phyloP scores from a whole-genome alignment of 2,797 vertebrate species.

The Capromys pilorides region DNA sequence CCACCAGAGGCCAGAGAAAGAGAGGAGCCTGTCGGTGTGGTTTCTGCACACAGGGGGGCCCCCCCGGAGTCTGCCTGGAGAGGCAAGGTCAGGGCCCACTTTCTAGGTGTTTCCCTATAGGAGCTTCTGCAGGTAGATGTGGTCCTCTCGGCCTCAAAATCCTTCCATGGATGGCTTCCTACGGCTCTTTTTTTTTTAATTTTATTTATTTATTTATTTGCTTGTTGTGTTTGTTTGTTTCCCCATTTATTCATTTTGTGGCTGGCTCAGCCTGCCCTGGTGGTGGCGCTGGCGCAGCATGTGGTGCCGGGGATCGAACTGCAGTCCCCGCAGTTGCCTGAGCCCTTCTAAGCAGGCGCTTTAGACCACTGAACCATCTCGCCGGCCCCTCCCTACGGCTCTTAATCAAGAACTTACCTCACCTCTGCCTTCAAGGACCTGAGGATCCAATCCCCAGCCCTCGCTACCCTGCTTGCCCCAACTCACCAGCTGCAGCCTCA shows the following conservation, averaged over 20 bases:
- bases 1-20: conserved; percentile 87
- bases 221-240: too few species aligned
- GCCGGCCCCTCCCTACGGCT: neutral
- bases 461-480: neutral
- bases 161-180: neutral
- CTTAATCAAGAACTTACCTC: neutral
- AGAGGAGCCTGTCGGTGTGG: conserved; percentile 83
- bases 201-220: too few species aligned
- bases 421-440: neutral
- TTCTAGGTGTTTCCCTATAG: neutral
- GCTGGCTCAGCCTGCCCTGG: too few species aligned
- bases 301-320: too few species aligned
- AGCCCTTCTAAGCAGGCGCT: too few species aligned
- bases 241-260: too few species aligned
- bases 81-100: neutral
- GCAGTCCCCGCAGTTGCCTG: too few species aligned
- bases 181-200: too few species aligned
- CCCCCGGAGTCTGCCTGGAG: conserved; percentile 88
- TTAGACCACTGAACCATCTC: too few species aligned
- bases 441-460: neutral
- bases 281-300: too few species aligned
- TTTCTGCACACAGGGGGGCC: conserved; percentile 87
- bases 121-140: neutral
- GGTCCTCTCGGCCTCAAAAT: neutral
- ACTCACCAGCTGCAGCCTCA: neutral